Evolutionary conservation across 1,140 invertebrate species (phyloP), one percentile per base, ranked within the genome.

Genomic region (Temnothorax curvispinosus): DNA sequence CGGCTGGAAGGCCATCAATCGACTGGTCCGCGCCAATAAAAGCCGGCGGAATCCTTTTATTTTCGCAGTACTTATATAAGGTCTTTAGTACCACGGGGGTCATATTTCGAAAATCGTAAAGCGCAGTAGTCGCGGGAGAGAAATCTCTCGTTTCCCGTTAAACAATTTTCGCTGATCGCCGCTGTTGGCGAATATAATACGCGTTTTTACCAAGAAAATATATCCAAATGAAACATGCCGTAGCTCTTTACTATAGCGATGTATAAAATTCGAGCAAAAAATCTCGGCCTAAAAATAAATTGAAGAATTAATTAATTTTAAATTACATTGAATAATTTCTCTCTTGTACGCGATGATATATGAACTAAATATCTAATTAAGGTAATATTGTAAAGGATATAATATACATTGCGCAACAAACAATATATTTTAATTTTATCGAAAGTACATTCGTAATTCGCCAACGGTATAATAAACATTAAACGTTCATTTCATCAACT

Each of bases 31-130:
- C 52, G 41, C n/a, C 62, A 82, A 87, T 87, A 84, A 87, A 86
- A 84, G 35, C 47, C 54, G 27, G 3, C 38, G 35, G 60, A 15
- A 71, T 86, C 21, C 21, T 84, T 87, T 87, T 84, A 87, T 84
- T 87, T 82, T 72, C 35, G n/a, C 38, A 82, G 47, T 71, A 27
- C 65, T 71, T 80, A 86, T 27, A 27, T 27, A 27, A 47, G 21
- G 62, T 60, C 7, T 86, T 86, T 69, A 81, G 47, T 82, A 52
- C 67, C 21, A 27, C 15, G 47, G 2, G 5, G 6, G 27, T 87
- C 75, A 52, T 71, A 62, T 72, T 72, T 86, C 13, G 41, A 69
- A 56, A 82, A 86, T 82, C 65, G 77, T 82, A 87, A 87, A 87
- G 13, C 21, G 21, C 35, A 32, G 21, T 86, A 81, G 72, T 86